Base-by-base conservation (phyloP, 2,888 invertebrate species). In the Scaptomyza tumidula region DNA sequence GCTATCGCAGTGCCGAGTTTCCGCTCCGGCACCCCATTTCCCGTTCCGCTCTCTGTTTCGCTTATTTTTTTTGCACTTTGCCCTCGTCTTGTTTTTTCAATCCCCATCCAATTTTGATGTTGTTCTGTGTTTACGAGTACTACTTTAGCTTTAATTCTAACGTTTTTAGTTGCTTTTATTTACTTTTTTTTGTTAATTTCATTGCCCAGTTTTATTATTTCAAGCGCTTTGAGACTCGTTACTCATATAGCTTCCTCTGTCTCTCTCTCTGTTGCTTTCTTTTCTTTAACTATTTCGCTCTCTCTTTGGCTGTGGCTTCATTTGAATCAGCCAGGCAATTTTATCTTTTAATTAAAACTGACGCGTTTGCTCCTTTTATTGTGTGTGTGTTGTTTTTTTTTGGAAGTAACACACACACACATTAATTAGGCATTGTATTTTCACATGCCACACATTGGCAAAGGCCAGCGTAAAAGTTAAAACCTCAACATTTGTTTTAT, bases 321-420 rank as follows among this genome's bases (percentile, higher is more conserved):
- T 53, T 68, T 44, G 33, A 46, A 33, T 46, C 16, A 53, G 62
- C 66, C 71, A 75, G 64, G 78, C 70, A 65, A 71, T 74, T 83
- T 83, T 85, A 88, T 84, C 88, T 80, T 88, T 85, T 86, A 85
- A 86, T 88, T 86, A 86, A 85, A 88, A 86, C 65, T 69, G 87
- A 75, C 72, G 77, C 73, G 75, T 65, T 71, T 62, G 82, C 68
- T 75, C 52, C 69, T 58, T 74, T 64, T 61, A 60, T 56, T 41
- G 10, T 41, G 14, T n/a, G 35, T 37, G 35, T n/a, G 7, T 14
- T 48, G 44, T 67, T 27, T 57, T 55, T 70, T 48, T 39, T 9
- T 14, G 7, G 31, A 10, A 16, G 5, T 55, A 35, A 19, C 33
- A 13, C 11, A 9, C 39, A 19, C 19, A 31, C 74, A 86, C 80